A percentile compares a stretch with the other conserved stretches of the same genome.
Evolutionary conservation across 1,140 invertebrate genomes (phyloP).

Genomic region (Nebria ingens): DNA sequence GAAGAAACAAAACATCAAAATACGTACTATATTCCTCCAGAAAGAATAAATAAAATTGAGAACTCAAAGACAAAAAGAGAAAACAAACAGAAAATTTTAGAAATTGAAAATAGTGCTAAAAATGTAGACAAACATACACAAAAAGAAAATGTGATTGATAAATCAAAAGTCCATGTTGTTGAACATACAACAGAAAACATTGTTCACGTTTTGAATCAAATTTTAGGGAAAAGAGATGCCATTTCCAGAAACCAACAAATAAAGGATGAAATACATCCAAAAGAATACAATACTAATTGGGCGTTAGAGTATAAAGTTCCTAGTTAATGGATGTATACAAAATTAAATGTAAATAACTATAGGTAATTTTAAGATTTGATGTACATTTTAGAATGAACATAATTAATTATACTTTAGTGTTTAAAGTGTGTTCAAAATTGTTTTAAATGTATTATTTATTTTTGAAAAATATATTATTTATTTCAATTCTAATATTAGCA

Average conservation of each 20-base stretch:
- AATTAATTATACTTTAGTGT: too few species aligned
- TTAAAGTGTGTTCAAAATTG: too few species aligned
- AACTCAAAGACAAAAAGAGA: neutral
- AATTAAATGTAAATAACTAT: too few species aligned
- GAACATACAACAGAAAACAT: neutral
- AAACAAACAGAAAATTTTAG: neutral
- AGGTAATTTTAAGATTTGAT: too few species aligned
- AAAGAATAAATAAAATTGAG: neutral
- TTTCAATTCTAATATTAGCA: too few species aligned
- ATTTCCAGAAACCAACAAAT: neutral
- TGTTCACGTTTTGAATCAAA: neutral
- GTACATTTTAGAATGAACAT: too few species aligned
- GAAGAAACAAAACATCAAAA: too few species aligned
- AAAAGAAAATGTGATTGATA: neutral
- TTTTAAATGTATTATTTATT: too few species aligned
- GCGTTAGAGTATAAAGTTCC: neutral
- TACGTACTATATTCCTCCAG: neutral
- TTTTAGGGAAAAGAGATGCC: neutral
- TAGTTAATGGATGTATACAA: too few species aligned
- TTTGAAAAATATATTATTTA: too few species aligned
- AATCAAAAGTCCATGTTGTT: neutral
- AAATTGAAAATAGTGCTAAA: neutral
- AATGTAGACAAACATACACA: neutral
- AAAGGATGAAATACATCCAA: neutral
- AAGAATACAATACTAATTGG: neutral